These are phyloP conservation scores for Merodon equestris DNA, from an alignment of 2,888 invertebrate species.

Conservation along the genomic window DNA sequence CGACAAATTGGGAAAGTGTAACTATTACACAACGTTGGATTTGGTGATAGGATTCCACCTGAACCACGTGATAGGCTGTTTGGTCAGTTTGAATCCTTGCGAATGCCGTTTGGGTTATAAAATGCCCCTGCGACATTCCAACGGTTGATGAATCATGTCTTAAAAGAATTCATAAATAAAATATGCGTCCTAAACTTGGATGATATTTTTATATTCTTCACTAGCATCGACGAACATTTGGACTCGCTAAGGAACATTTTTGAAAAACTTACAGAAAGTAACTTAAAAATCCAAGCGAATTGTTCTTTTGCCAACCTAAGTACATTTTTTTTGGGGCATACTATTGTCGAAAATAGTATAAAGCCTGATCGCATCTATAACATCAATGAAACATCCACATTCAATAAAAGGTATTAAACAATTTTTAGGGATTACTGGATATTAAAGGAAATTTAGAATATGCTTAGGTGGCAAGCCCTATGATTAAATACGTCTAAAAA, in stretches of 20 bases:
- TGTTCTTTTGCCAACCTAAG: constrained; percentile 5
- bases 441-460: constrained; percentile 49
- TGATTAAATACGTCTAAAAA: constrained; percentile 55
- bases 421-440: constrained; percentile 59
- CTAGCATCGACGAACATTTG: constrained; percentile 26
- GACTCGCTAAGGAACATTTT: constrained; percentile 6
- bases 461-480: constrained; percentile 37
- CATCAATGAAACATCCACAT: constrained; percentile 2
- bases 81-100: constrained; percentile 56
- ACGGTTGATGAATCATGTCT: constrained; percentile 15
- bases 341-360: constrained; percentile 71
- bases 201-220: constrained; percentile 69
- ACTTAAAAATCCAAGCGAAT: constrained; percentile 47
- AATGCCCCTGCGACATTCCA: constrained; percentile 23
- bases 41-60: constrained; percentile 70
- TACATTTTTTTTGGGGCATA: constrained; percentile 68
- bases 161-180: constrained; percentile 13
- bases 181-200: constrained; percentile 68
- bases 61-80: constrained; percentile 37
- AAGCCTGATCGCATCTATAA: constrained; percentile 70
- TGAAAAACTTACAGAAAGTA: constrained; percentile 9
- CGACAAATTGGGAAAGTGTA: constrained; percentile 26
- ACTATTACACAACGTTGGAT: constrained; percentile 70
- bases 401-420: constrained; percentile 34
- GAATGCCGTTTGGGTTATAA: constrained; percentile 40